phyloP scores from a whole-genome alignment of 64 coral and sea anemone genomes.

The Trachythela sp. region DNA sequence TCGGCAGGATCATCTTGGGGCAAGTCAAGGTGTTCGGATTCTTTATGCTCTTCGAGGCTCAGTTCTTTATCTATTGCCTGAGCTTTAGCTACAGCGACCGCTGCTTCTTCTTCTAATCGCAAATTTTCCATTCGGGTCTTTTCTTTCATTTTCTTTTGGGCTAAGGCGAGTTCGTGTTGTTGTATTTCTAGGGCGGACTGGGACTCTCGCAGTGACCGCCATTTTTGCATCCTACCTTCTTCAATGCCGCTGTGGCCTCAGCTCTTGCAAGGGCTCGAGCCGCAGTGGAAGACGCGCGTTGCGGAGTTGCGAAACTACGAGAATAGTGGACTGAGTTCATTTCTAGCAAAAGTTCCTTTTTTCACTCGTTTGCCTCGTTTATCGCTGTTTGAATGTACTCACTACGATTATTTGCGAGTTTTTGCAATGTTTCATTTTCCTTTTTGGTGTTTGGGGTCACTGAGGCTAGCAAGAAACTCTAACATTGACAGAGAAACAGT shows the following conservation, averaged over 20 bases:
- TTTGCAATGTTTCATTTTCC: background rate
- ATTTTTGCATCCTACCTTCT: constrained; percentile 12
- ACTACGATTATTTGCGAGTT: background rate
- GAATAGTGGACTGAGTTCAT: background rate
- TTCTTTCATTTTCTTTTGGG: constrained; percentile 11
- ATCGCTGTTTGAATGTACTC: constrained; percentile 23
- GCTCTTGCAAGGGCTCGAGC: background rate
- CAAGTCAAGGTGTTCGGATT: background rate
- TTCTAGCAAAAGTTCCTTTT: too few relatives aligned
- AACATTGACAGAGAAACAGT: background rate
- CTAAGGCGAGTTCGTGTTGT: background rate
- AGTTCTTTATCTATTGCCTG: background rate
- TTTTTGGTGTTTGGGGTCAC: background rate
- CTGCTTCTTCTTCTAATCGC: background rate
- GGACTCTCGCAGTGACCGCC: background rate
- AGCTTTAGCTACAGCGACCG: background rate
- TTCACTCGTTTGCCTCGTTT: background rate
- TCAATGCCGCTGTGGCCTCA: background rate
- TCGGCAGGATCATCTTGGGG: background rate
- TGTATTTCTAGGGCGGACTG: background rate
- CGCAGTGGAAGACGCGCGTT: background rate
- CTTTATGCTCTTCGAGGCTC: background rate
- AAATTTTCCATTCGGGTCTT: background rate
- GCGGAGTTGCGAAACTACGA: background rate
- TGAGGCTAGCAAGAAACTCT: background rate